Percentiles rank a stretch among this genome's conserved stretches.
Conservation (phyloP, 2,888 invertebrate species). For the Odontocolon sp. region DNA sequence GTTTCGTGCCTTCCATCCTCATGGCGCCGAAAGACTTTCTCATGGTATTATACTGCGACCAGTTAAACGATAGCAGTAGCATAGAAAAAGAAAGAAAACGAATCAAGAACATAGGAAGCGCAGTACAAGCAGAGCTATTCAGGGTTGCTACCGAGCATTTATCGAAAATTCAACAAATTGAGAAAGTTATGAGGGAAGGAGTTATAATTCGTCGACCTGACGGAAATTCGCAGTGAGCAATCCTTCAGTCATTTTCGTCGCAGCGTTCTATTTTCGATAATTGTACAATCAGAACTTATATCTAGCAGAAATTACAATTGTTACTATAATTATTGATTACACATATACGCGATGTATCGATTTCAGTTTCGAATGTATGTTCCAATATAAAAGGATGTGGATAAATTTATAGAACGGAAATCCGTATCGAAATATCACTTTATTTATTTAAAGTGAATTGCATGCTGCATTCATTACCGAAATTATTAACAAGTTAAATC, state of each 20-base stretch:
- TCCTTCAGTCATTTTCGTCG: neutral
- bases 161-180: constrained; percentile 27
- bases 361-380: neutral
- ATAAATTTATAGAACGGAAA: too few relatives aligned
- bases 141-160: constrained; percentile 1
- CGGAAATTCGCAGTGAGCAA: constrained; percentile 1
- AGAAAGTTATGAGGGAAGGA: constrained; percentile 24
- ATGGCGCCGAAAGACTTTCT: constrained; percentile 57
- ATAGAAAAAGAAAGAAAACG: neutral
- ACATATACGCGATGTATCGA: neutral
- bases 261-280: neutral
- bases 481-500: too few relatives aligned
- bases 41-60: neutral
- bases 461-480: too few relatives aligned
- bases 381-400: too few relatives aligned
- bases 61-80: neutral
- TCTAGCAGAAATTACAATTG: too few relatives aligned
- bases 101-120: neutral
- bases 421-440: too few relatives aligned
- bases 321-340: neutral
- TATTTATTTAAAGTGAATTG: too few relatives aligned
- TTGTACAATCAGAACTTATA: neutral
- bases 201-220: neutral
- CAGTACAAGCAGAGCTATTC: neutral
- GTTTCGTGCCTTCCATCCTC: constrained; percentile 50